phyloP scores from a whole-genome alignment of 2,797 vertebrate genomes.

The Uromys caudimaculatus region DNA sequence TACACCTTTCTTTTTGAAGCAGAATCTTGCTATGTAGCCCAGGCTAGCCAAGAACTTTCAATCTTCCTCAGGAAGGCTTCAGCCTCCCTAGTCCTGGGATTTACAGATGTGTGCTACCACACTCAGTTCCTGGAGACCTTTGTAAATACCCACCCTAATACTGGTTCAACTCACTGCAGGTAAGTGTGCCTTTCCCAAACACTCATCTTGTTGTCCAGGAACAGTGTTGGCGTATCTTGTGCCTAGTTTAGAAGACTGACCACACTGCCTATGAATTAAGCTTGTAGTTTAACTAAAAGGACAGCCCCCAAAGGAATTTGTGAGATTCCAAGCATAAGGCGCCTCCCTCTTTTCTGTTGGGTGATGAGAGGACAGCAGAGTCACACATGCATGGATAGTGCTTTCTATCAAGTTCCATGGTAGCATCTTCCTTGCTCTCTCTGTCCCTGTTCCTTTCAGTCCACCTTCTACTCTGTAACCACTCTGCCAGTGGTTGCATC shows the following conservation, averaged over 20 bases:
- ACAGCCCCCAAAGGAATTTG: background rate
- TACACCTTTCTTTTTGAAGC: background rate
- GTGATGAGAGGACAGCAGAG: background rate
- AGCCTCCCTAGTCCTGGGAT: background rate
- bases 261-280: background rate
- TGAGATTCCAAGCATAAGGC: background rate
- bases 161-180: background rate
- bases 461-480: background rate
- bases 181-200: background rate
- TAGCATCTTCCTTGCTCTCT: background rate
- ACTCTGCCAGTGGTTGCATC: background rate
- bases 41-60: background rate
- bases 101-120: background rate
- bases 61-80: background rate
- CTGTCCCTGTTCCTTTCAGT: background rate
- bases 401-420: background rate
- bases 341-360: background rate
- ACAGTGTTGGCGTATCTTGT: background rate
- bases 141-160: background rate
- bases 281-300: background rate
- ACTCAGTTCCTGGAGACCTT: background rate
- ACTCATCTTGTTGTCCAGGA: background rate
- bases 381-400: background rate
- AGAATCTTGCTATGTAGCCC: background rate
- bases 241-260: background rate